Evolutionary conservation across 2,113 vertebrate genomes (phyloP), one percentile per base, ranked within the genome.

Genomic region (Mandrillus leucophaeus): DNA sequence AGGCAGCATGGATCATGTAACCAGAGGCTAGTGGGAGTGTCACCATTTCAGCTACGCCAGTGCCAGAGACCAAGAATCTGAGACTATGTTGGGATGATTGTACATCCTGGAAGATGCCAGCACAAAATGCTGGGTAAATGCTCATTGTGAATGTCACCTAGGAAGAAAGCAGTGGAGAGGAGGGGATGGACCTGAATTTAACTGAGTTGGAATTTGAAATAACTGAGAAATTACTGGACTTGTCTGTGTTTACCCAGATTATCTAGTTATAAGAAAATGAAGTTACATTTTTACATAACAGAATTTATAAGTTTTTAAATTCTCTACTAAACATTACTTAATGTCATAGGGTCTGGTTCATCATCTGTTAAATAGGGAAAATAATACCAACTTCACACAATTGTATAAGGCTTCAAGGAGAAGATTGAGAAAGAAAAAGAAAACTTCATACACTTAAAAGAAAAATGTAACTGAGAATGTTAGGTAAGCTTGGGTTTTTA

Each of bases 401-500:
- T 40, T 59, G n/a, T 50, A 2, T 87, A 72, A 73, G 35, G 45
- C 79, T 96, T 32, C 10, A 38, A 73, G 40, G 61, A 83, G 20
- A 85, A 80, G 52, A 30, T 78, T 96, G 17, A 40, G 11, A 8
- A 20, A 3, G 4, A 8, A 16, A 18, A 18, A 5, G 32, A 12
- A 68, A 68, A 35, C 61, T 64, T 64, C 32, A 57, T 57, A 89
- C 35, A 70, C 66, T 89, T 70, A 95, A 70, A 75, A 61, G 64
- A 75, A 95, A 93, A 61, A 59, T 88, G 83, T 30, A 73, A 83
- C 59, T 72, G n/a, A 92, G 48, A 94, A 18, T 92, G 20, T 85
- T 76, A 94, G 57, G 32, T 96, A 90, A 82, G 30, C n/a, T 76
- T 83, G 25, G 2, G 17, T 94, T 87, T 94, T 93, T 59, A 57